These are phyloP conservation scores for Coenonympha arcania DNA, from an alignment of 2,888 invertebrate species.

Conservation along the genomic window DNA sequence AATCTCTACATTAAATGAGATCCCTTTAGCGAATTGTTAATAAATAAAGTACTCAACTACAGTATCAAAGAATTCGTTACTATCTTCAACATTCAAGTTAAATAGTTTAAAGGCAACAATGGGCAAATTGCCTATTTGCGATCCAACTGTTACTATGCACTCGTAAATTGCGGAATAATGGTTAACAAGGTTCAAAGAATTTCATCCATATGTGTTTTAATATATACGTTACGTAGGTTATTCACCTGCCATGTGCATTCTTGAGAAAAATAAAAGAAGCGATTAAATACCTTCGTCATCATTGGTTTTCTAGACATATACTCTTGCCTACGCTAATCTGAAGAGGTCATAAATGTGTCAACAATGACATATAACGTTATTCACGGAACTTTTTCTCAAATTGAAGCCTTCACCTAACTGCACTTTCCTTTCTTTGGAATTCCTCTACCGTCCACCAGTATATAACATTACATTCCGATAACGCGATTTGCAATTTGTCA, in stretches of 20 bases:
- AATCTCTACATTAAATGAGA: too few relatives aligned
- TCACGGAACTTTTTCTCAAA: not conserved
- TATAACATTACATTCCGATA: slow-evolving; percentile 23
- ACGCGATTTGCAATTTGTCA: slow-evolving; percentile 34
- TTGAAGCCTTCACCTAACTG: not conserved
- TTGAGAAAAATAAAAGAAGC: not conserved
- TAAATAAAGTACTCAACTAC: too few relatives aligned
- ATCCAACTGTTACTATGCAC: not conserved
- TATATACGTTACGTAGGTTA: not conserved
- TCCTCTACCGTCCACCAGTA: not conserved
- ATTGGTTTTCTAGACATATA: not conserved
- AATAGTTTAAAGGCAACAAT: not conserved
- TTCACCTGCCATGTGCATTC: not conserved
- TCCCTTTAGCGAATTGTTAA: too few relatives aligned
- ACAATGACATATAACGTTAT: not conserved
- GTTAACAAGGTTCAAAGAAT: not conserved
- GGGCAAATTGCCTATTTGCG: not conserved
- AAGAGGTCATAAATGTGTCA: not conserved
- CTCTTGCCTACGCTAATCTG: not conserved
- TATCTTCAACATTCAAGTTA: not conserved
- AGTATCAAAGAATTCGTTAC: too few relatives aligned
- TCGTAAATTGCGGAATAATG: not conserved
- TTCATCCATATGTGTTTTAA: not conserved
- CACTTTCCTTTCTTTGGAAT: slow-evolving; percentile 3
- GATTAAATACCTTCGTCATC: not conserved